phyloP scores from a whole-genome alignment of 2,888 invertebrate species.

The Isoperla grammatica region DNA sequence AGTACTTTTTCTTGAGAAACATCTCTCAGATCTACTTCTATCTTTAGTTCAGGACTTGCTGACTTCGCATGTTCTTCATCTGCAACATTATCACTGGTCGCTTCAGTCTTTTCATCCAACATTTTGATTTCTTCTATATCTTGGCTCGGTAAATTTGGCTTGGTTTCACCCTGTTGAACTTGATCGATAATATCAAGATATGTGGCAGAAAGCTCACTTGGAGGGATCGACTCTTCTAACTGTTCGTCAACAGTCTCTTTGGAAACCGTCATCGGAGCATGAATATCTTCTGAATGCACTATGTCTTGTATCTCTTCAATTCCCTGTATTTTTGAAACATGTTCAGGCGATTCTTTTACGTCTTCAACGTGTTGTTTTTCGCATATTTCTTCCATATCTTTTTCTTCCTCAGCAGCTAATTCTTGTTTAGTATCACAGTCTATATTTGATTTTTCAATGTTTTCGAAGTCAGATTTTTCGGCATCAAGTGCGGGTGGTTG shows the following conservation, averaged over 20 bases:
- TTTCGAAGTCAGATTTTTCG: too few relatives aligned
- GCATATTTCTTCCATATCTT: background rate
- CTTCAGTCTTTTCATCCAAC: constrained; percentile 9
- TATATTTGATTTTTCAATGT: too few relatives aligned
- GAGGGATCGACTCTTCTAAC: background rate
- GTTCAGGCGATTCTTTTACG: too few relatives aligned
- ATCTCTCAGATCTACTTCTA: constrained; percentile 6
- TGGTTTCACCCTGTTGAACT: constrained; percentile 21
- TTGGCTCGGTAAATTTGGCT: constrained; percentile 6
- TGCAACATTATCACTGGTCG: background rate
- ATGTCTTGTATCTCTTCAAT: background rate
- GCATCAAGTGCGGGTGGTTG: too few relatives aligned
- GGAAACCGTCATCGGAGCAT: background rate
- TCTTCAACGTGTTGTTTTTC: background rate
- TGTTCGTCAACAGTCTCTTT: constrained; percentile 16
- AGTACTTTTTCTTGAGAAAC: background rate
- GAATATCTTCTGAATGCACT: constrained; percentile 2
- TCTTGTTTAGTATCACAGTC: too few relatives aligned
- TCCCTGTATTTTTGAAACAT: too few relatives aligned
- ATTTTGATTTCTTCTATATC: constrained; percentile 12
- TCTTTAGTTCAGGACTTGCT: background rate
- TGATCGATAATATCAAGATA: constrained; percentile 28
- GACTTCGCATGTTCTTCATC: background rate
- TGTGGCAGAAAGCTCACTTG: constrained; percentile 22
- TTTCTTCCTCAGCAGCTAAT: too few relatives aligned